A percentile compares a stretch with the other conserved stretches of the same genome.
Evolutionary conservation across 2,888 invertebrate genomes (phyloP).

Genomic region (Xanthorhoe designata): DNA sequence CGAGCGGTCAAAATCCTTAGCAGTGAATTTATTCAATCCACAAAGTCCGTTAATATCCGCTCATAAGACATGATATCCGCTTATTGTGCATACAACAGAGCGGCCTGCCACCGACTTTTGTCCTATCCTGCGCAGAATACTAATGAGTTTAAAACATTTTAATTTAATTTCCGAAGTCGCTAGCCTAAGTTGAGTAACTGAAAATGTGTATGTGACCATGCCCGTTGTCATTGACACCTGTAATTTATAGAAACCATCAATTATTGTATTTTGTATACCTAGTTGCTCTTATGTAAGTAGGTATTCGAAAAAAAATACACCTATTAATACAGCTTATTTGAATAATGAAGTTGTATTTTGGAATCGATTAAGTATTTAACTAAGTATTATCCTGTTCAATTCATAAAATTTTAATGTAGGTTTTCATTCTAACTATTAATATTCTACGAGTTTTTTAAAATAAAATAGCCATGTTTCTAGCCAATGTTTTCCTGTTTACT

Average conservation of each 20-base stretch:
- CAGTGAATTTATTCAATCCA: neutral
- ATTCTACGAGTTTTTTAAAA: no score
- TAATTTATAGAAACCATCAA: no score
- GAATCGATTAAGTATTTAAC: no score
- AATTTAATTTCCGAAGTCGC: slow-evolving; percentile 35
- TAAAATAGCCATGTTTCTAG: neutral
- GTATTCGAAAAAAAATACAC: no score
- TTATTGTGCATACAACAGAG: neutral
- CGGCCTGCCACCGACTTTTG: slow-evolving; percentile 35
- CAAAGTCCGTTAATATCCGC: neutral
- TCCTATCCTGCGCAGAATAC: slow-evolving; percentile 38
- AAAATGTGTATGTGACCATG: slow-evolving; percentile 9
- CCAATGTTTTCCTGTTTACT: neutral
- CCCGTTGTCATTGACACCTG: neutral
- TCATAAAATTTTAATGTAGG: neutral
- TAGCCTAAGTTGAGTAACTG: slow-evolving; percentile 3
- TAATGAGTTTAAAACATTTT: slow-evolving; percentile 39
- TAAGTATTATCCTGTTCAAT: neutral
- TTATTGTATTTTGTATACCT: no score
- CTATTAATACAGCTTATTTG: no score
- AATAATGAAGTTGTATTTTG: no score
- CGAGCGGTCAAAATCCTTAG: neutral
- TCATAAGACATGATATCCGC: neutral
- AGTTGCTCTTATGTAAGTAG: no score
- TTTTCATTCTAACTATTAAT: no score